Evolutionary conservation across 2,797 vertebrate species (phyloP).

Genomic region (Pipistrellus nathusii): DNA sequence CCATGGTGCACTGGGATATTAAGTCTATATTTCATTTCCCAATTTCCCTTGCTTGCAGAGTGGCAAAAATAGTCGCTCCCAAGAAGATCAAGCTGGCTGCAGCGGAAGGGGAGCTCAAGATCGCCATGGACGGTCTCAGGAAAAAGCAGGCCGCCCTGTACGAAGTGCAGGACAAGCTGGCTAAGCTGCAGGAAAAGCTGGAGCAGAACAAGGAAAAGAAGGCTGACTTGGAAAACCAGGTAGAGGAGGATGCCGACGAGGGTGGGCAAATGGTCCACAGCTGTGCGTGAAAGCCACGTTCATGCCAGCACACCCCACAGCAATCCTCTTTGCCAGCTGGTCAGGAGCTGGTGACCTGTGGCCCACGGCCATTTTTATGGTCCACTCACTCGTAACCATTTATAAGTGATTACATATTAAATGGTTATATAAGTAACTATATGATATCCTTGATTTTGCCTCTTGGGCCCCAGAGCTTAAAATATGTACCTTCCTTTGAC

Average conservation of each 20-base stretch:
- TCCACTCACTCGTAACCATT: neutral
- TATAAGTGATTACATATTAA: neutral
- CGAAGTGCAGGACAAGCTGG: constrained; percentile 93
- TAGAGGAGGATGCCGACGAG: constrained; percentile 65
- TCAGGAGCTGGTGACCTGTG: neutral
- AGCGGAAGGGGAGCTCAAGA: constrained; percentile 90
- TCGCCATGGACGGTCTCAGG: constrained; percentile 91
- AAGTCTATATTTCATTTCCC: neutral
- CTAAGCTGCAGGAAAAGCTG: constrained; percentile 90
- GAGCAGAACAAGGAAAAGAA: constrained; percentile 94
- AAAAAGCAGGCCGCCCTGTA: constrained; percentile 92
- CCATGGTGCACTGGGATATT: neutral
- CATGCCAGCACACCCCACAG: accelerated
- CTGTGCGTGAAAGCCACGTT: neutral
- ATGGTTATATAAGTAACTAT: neutral
- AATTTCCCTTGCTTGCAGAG: constrained; percentile 85
- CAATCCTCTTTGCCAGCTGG: neutral
- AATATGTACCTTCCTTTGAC: neutral
- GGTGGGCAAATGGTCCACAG: neutral
- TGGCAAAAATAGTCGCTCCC: constrained; percentile 93
- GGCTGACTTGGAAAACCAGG: constrained; percentile 93
- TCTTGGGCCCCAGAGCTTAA: neutral
- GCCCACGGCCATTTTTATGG: neutral
- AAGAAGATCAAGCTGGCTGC: constrained; percentile 93
- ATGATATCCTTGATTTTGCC: neutral